phyloP scores from a whole-genome alignment of 2,888 invertebrate species.

The Beris chalybata region DNA sequence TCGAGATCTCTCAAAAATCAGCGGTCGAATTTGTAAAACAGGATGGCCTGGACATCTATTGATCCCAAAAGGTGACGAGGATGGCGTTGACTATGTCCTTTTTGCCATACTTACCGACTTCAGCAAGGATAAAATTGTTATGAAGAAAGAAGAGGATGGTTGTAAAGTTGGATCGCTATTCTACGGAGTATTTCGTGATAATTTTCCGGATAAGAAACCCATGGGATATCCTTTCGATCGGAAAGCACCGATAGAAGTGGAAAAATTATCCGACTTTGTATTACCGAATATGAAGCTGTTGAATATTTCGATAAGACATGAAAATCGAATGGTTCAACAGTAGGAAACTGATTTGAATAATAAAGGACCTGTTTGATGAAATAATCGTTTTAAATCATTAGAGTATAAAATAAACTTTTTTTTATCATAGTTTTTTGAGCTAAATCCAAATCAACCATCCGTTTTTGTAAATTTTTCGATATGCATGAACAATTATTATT shows the following conservation, averaged over 20 bases:
- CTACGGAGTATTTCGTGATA: conserved; percentile 70
- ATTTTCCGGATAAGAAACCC: conserved; percentile 67
- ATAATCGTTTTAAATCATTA: no score
- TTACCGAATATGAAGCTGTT: conserved; percentile 67
- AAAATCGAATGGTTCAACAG: background rate
- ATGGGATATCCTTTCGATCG: conserved; percentile 71
- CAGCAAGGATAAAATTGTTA: conserved; percentile 7
- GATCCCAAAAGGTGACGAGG: conserved; percentile 48
- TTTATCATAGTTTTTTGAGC: no score
- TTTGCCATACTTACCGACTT: conserved; percentile 50
- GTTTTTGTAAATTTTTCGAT: no score
- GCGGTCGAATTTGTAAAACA: conserved; percentile 48
- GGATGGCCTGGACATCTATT: conserved; percentile 54
- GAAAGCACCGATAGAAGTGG: conserved; percentile 55
- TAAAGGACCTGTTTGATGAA: no score
- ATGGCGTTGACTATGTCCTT: conserved; percentile 48
- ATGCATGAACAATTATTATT: no score
- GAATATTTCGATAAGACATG: conserved; percentile 18
- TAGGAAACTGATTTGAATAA: no score
- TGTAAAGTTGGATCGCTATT: conserved; percentile 56
- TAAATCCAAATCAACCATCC: no score
- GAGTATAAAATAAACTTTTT: no score
- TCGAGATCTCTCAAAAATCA: background rate
- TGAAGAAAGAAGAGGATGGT: background rate
- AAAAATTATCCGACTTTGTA: conserved; percentile 22